Conservation (phyloP, 2,113 vertebrate genomes). For the Microcebus lehilahytsara region DNA sequence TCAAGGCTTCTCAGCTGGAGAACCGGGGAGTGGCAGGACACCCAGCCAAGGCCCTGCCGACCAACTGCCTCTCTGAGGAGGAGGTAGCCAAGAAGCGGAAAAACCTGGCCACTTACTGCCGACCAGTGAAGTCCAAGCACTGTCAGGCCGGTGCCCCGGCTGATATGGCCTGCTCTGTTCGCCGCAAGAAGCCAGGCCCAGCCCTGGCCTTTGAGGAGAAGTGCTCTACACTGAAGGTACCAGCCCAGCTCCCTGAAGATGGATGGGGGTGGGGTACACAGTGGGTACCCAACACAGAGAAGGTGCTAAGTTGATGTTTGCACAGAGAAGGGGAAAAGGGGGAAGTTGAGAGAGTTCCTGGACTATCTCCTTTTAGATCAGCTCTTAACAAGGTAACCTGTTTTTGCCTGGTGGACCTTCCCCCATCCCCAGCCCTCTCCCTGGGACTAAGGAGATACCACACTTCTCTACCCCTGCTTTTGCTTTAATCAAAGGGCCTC, state of each 20-base stretch:
- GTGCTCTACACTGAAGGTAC: constrained; percentile 91
- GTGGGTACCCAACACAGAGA: not conserved
- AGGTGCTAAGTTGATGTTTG: not conserved
- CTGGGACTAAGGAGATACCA: not conserved
- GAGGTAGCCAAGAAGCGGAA: constrained; percentile 91
- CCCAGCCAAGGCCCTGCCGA: constrained; percentile 75
- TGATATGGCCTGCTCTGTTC: constrained; percentile 69
- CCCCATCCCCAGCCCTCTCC: not conserved
- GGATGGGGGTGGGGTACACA: not conserved
- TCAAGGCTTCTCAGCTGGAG: constrained; percentile 81
- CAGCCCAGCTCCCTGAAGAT: not conserved
- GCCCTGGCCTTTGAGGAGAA: constrained; percentile 91
- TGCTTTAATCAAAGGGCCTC: not conserved
- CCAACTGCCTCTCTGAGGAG: constrained; percentile 87
- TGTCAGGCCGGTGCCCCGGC: constrained; percentile 57
- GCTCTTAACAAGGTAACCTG: not conserved
- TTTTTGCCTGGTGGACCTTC: not conserved
- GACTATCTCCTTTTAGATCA: not conserved
- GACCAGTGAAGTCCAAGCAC: constrained; percentile 85
- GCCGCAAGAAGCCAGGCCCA: constrained; percentile 85
- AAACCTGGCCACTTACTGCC: constrained; percentile 84
- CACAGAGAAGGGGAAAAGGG: not conserved
- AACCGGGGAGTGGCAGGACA: constrained; percentile 78
- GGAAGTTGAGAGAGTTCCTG: not conserved
- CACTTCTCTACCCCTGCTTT: not conserved